Evolutionary conservation across 1,140 invertebrate species (phyloP).

Genomic region (Adoxophyes honmai): DNA sequence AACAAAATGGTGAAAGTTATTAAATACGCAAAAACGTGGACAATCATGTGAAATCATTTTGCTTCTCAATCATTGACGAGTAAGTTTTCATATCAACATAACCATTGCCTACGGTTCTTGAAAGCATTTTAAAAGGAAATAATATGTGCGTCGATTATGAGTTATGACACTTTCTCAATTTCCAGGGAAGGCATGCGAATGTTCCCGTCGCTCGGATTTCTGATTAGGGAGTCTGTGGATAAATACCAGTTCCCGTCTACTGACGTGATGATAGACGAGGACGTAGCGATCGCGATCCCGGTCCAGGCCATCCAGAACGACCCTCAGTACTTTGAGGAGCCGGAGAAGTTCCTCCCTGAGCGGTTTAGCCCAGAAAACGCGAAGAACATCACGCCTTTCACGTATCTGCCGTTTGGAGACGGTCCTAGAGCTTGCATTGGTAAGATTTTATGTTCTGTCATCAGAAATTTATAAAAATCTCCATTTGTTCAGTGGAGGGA

Average conservation of each 20-base stretch:
- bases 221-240: neutral
- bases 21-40: neutral
- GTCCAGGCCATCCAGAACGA: neutral
- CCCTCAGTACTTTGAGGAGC: too few relatives aligned
- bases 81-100: too few relatives aligned
- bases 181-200: neutral
- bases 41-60: neutral
- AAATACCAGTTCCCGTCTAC: neutral
- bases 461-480: neutral
- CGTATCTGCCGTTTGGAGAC: too few relatives aligned
- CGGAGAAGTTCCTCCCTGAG: too few relatives aligned
- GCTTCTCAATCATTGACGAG: neutral
- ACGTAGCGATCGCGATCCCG: neutral
- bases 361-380: too few relatives aligned
- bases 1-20: neutral
- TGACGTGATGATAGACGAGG: neutral
- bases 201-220: neutral
- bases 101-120: neutral
- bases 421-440: too few relatives aligned
- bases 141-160: too few relatives aligned
- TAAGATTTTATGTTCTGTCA: neutral
- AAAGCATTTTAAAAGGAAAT: too few relatives aligned
- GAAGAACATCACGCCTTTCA: too few relatives aligned
- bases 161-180: too few relatives aligned
- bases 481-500: neutral